Percentiles rank a stretch among this genome's conserved stretches.
phyloP scores from a whole-genome alignment of 2,797 vertebrate species.

The Alectoris magna region DNA sequence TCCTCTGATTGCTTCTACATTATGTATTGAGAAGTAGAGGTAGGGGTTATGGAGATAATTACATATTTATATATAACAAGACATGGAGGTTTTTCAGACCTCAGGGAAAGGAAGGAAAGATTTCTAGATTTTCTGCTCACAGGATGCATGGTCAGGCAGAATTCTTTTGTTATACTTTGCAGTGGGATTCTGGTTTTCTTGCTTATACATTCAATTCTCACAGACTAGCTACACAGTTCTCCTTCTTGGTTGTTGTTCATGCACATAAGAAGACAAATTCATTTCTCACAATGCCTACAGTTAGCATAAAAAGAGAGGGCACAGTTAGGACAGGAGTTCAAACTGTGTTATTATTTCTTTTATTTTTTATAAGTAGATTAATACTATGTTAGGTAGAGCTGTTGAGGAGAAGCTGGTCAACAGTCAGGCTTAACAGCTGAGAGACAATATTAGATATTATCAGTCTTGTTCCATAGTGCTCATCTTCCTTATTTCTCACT shows the following conservation, averaged over 20 bases:
- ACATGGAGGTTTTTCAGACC: background rate
- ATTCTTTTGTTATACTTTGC: background rate
- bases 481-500: background rate
- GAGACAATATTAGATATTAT: background rate
- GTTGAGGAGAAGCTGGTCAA: background rate
- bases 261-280: conserved; percentile 10
- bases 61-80: background rate
- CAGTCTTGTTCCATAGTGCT: background rate
- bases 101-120: background rate
- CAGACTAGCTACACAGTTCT: background rate
- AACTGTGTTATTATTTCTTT: background rate
- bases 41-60: conserved; percentile 3
- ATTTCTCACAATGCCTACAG: background rate
- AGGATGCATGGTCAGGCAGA: background rate
- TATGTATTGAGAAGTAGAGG: background rate
- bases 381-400: background rate
- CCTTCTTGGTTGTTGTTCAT: background rate
- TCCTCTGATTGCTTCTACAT: background rate
- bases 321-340: background rate
- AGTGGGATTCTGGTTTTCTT: background rate
- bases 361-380: background rate
- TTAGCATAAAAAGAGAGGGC: background rate
- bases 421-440: background rate
- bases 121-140: background rate
- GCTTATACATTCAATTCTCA: background rate